Conservation (phyloP, 2,113 vertebrate species). For the Egretta garzetta region DNA sequence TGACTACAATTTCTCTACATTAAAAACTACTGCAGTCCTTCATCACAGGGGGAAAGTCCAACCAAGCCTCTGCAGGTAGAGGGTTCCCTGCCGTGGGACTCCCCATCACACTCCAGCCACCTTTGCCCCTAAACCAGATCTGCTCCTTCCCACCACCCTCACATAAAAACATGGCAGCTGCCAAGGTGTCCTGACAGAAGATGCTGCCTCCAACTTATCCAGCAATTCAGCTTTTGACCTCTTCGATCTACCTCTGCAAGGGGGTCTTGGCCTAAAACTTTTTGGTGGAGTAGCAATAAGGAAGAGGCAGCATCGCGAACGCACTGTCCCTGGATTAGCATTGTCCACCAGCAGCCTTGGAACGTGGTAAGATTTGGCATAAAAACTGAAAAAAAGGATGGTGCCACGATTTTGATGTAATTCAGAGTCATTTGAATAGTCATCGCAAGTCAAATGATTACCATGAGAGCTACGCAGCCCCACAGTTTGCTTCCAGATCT, state of each 20-base stretch:
- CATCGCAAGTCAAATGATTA: not conserved
- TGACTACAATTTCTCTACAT: not conserved
- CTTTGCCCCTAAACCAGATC: not conserved
- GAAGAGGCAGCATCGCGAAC: not conserved
- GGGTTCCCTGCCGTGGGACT: not conserved
- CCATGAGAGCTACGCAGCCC: not conserved
- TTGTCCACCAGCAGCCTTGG: not conserved
- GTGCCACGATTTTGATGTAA: fast-evolving
- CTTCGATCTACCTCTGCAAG: not conserved
- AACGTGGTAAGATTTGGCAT: not conserved
- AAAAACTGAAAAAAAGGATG: not conserved
- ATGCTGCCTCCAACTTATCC: not conserved
- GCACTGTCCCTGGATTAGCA: not conserved
- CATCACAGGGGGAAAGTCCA: not conserved
- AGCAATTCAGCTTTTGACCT: not conserved
- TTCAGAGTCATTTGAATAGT: not conserved
- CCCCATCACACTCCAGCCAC: fast-evolving
- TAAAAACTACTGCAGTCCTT: not conserved
- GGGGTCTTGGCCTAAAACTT: no score
- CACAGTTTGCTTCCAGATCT: not conserved
- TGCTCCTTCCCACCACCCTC: not conserved
- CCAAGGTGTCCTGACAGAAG: not conserved
- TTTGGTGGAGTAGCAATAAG: not conserved
- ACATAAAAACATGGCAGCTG: not conserved
- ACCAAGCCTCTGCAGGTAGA: not conserved